Evolutionary conservation across 1,140 invertebrate genomes (phyloP), one percentile per base, ranked within the genome.

Genomic region (Anoplolepis gracilipes): DNA sequence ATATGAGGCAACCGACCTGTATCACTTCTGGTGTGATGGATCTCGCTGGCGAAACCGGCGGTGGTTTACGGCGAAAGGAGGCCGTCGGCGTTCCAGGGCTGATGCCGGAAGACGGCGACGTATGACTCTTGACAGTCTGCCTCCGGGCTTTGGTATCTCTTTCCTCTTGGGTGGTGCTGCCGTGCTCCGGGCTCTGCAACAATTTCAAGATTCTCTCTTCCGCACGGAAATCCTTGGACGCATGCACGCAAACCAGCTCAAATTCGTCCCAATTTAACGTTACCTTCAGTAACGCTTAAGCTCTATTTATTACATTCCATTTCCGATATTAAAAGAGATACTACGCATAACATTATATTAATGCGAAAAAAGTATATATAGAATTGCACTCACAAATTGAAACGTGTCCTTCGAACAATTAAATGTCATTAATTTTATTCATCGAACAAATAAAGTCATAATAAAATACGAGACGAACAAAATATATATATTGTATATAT

Each of bases 11-110:
- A 88, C 87, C 76, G 75, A 94, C 93, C 92, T 94, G 93, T 89
- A 90, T 93, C 73, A 91, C 84, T 88, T 94, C 93, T 64, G 91
- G 89, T 30, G 91, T 92, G 65, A 70, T 87, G 76, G 90, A 89
- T 62, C 90, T 88, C 39, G 62, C 86, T 13, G 90, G 86, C 49
- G 90, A 88, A 49, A 86, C 65, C 22, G 90, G 84, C 53, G 86
- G 77, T 42, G 88, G 75, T 76, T 89, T 92, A 65, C 87, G 90
- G 28, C 86, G 90, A 82, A 92, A 85, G 28, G 91, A 92, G n/a
- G 88, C 84, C 49, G 92, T 89, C 22, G 93, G 91, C 79, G 91
- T 88, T 70, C 82, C 87, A 8, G 88, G 78, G 55, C 86, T 81
- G 36, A 87, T 70, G 53, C 87, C 87, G 62, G 81, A 57, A 19